These are phyloP conservation scores for Naja naja DNA, from an alignment of 2,113 vertebrate species.

Conservation along the genomic window DNA sequence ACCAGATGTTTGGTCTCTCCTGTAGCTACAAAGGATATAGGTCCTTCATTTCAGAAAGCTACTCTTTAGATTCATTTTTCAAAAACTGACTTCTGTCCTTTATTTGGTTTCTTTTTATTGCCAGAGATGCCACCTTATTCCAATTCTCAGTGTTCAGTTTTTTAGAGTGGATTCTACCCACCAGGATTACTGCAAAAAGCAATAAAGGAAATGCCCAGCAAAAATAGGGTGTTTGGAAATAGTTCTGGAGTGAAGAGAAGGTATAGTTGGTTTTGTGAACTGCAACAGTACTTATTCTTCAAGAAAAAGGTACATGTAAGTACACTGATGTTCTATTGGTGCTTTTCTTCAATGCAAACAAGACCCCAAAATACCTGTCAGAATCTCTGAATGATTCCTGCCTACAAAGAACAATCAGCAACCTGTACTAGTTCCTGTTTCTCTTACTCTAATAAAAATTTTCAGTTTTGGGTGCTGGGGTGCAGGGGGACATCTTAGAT, in stretches of 20 bases:
- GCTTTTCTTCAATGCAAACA: not conserved
- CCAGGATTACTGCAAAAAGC: too few relatives aligned
- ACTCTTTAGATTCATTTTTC: not conserved
- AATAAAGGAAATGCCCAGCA: too few relatives aligned
- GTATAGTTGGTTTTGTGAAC: too few relatives aligned
- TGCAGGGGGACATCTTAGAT: not conserved
- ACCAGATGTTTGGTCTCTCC: not conserved
- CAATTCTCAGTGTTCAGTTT: not conserved
- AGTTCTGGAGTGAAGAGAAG: too few relatives aligned
- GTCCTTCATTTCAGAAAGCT: not conserved
- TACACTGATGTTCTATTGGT: not conserved
- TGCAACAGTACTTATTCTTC: too few relatives aligned
- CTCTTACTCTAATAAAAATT: not conserved
- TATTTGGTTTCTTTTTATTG: not conserved
- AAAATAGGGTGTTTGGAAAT: too few relatives aligned
- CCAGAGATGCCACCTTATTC: not conserved
- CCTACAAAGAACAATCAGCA: not conserved
- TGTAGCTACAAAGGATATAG: fast-evolving
- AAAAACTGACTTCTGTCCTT: not conserved
- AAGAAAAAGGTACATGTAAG: too few relatives aligned
- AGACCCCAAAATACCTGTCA: not conserved
- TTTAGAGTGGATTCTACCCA: not conserved
- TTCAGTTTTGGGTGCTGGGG: not conserved
- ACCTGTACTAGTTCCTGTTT: not conserved
- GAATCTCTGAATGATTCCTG: not conserved